Percentiles rank a stretch among this genome's conserved stretches.
These are phyloP conservation scores for Pseudolycoriella hygida DNA, from an alignment of 2,888 invertebrate genomes.

Conservation along the genomic window DNA sequence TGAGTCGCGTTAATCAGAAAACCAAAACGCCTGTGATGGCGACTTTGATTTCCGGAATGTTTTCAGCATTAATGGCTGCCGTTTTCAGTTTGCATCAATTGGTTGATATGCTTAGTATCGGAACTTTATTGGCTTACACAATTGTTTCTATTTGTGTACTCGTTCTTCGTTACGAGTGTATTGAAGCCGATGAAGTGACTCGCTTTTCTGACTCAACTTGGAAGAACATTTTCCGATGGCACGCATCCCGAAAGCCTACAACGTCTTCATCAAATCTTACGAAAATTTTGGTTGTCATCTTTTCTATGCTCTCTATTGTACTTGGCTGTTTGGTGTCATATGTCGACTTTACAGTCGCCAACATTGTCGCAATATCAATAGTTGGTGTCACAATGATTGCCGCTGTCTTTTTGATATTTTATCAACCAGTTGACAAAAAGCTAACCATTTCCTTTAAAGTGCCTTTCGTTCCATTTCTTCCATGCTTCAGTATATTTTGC, in stretches of 20 bases:
- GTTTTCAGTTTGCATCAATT: slow-evolving; percentile 76
- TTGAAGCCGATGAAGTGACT: slow-evolving; percentile 28
- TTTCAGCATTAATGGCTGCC: slow-evolving; percentile 68
- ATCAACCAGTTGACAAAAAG: slow-evolving; percentile 44
- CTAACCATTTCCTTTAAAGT: slow-evolving; percentile 17
- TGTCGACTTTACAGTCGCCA: neutral
- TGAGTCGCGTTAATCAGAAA: slow-evolving; percentile 48
- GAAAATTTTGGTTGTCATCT: slow-evolving; percentile 38
- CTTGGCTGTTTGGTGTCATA: slow-evolving; percentile 1
- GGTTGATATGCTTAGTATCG: slow-evolving; percentile 94
- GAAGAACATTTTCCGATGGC: slow-evolving; percentile 48
- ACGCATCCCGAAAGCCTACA: slow-evolving; percentile 48
- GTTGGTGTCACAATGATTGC: slow-evolving; percentile 35
- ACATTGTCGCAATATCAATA: slow-evolving; percentile 27
- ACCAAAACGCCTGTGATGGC: slow-evolving; percentile 69
- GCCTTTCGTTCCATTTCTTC: slow-evolving; percentile 59
- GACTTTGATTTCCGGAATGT: slow-evolving; percentile 53
- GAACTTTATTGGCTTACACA: slow-evolving; percentile 64
- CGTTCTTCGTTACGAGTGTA: slow-evolving; percentile 51
- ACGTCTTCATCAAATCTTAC: slow-evolving; percentile 43
- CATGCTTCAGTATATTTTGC: slow-evolving; percentile 59
- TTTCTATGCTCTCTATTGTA: slow-evolving; percentile 30
- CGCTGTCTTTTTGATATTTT: slow-evolving; percentile 39
- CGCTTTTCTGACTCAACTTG: neutral
- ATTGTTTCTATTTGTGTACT: slow-evolving; percentile 83